Conservation (phyloP, 2,113 vertebrate species). For the Phrynosoma blainvillii region DNA sequence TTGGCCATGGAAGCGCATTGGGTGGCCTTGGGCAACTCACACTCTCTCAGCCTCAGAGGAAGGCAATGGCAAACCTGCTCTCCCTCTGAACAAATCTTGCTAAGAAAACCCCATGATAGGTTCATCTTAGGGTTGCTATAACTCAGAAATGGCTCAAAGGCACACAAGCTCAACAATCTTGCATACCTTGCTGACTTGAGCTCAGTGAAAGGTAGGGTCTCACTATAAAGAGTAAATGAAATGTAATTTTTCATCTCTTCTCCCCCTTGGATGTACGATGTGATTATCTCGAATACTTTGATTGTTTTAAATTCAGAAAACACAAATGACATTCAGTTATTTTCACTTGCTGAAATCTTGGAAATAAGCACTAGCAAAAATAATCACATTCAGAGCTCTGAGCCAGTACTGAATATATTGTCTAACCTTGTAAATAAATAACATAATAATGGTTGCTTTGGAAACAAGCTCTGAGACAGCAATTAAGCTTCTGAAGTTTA, state of each 20-base stretch:
- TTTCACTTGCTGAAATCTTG: background rate
- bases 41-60: no score
- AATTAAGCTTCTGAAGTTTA: conserved; percentile 4
- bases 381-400: background rate
- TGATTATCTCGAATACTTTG: background rate
- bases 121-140: no score
- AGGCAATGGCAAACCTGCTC: no score
- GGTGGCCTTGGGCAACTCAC: no score
- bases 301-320: background rate
- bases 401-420: background rate
- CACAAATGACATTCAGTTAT: background rate
- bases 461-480: background rate
- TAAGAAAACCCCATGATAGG: no score
- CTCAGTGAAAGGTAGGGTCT: background rate
- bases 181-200: background rate
- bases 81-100: no score
- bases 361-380: background rate
- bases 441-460: background rate
- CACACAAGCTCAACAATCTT: no score
- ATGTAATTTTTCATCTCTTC: no score
- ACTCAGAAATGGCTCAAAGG: no score
- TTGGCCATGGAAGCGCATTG: no score
- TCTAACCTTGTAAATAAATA: background rate
- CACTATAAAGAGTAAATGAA: background rate
- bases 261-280: background rate